Base-by-base conservation (phyloP, 1,140 invertebrate genomes). In the Eurosta solidaginis region DNA sequence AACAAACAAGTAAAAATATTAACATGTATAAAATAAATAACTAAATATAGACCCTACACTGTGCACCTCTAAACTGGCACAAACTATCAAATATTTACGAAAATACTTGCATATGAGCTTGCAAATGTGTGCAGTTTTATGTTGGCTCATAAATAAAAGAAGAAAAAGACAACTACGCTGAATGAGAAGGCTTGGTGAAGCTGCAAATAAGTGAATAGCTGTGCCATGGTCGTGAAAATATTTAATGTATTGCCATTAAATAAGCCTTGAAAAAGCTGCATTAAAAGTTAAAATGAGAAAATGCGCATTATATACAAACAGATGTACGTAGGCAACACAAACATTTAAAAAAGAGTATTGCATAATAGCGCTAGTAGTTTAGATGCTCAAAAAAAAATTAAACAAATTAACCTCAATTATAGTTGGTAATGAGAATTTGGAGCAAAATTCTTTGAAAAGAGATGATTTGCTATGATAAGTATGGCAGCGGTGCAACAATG, bases 231-330 rank as follows among this genome's bases (percentile, higher is more conserved):
- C 59, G 40, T 40, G 59, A 40, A 68, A 68, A 68, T 20, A 68
- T 68, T 68, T 68, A 68, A 68, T 68, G 33, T 33, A 68, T 68
- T 68, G 36, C 33, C 36, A 68, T 42, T 33, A 68, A 68, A 17
- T n/a, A 68, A 42, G 59, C 59, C 59, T 42, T 68, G 59, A 68
- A 20, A n/a, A n/a, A n/a, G 27, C 17, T 27, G 59, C 59, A 68
- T 68, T 29, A 68, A 68, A 68, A 68, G 33, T 14, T n/a, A 68
- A 40, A 68, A 68, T 68, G 59, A 68, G 17, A 20, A 40, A 40
- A 2, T 10, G 10, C 12, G 52, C 25, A 29, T 54, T 27, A 29
- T 14, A 14, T 54, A 27, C 22, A 12, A 14, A 54, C 17, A 54
- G 12, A 59, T 33, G 27, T 29, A 54, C 22, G 25, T 50, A 50